phyloP scores from a whole-genome alignment of 2,888 invertebrate genomes.

The Habrosyne pyritoides region DNA sequence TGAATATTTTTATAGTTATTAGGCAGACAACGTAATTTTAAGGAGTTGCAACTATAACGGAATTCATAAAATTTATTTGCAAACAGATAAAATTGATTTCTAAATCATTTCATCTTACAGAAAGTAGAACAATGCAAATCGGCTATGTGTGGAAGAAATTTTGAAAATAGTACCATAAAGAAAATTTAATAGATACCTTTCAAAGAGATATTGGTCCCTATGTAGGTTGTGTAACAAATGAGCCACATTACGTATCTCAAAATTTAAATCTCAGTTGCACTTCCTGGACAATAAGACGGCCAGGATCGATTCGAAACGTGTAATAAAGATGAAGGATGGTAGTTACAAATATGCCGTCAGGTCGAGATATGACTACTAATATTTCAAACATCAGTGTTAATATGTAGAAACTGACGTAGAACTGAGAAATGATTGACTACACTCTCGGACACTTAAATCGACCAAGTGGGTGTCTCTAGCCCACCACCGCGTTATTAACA shows the following conservation, averaged over 20 bases:
- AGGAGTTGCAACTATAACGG: no score
- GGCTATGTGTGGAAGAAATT: no score
- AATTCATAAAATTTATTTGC: no score
- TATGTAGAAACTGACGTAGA: conserved; percentile 41
- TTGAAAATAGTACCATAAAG: no score
- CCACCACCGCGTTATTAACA: conserved; percentile 54
- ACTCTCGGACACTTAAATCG: conserved; percentile 16
- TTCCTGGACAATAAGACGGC: neutral
- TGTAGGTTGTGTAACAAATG: neutral
- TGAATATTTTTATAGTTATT: neutral
- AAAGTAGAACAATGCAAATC: no score
- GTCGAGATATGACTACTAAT: conserved; percentile 40
- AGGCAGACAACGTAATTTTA: no score
- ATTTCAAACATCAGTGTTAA: conserved; percentile 45
- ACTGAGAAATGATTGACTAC: conserved; percentile 50
- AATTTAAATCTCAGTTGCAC: neutral
- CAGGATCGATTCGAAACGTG: neutral
- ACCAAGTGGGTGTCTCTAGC: conserved; percentile 40
- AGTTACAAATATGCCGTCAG: neutral
- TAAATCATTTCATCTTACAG: no score
- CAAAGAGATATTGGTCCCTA: no score
- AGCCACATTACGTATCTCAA: neutral
- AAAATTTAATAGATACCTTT: no score
- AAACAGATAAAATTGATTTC: no score
- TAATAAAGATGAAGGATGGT: neutral